Evolutionary conservation across 2,888 invertebrate genomes (phyloP).

Genomic region (Cylindroiulus punctatus): DNA sequence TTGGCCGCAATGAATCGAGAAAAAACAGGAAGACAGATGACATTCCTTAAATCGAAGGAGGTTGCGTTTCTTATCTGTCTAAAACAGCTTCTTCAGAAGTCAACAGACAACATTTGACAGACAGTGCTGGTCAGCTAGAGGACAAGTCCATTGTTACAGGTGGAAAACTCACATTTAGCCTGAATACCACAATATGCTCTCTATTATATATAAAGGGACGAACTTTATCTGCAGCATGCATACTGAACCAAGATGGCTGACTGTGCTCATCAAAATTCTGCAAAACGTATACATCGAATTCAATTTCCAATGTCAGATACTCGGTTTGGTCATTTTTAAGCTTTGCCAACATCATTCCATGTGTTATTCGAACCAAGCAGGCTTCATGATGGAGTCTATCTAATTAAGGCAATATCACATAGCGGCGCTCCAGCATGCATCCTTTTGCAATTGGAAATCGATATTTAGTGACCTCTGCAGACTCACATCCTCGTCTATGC

Average conservation of each 20-base stretch:
- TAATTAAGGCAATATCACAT: constrained; percentile 10
- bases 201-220: no score
- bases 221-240: no score
- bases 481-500: not conserved
- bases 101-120: not conserved
- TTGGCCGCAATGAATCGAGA: not conserved
- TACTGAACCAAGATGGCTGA: no score
- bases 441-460: not conserved
- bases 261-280: no score
- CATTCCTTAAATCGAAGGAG: not conserved
- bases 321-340: not conserved
- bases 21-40: constrained; percentile 8
- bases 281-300: no score
- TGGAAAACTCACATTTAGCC: not conserved
- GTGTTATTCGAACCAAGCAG: not conserved
- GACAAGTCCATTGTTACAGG: not conserved
- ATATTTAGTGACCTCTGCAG: not conserved
- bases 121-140: not conserved
- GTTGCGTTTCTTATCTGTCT: not conserved
- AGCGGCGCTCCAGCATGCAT: not conserved
- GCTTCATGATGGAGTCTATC: not conserved
- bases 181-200: no score
- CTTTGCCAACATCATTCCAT: no score
- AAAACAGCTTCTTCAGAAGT: not conserved
- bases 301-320: not conserved